Conservation (phyloP, 2,113 vertebrate genomes). For the Oryzias celebensis region DNA sequence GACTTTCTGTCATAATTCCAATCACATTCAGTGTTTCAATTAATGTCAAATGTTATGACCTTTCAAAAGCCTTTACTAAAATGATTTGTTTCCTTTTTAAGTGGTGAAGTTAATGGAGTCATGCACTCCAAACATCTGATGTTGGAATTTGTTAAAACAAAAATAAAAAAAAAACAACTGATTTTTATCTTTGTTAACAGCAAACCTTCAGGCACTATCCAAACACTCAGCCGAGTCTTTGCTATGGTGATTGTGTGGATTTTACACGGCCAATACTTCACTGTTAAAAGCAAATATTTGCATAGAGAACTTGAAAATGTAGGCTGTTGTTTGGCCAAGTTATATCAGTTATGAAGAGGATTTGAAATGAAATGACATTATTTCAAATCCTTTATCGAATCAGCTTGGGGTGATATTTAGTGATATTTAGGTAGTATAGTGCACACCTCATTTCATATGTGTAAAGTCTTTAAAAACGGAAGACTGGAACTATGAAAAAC, state of each 20-base stretch:
- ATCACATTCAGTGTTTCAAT: too few relatives aligned
- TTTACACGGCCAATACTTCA: slow-evolving; percentile 14
- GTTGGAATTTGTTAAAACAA: slow-evolving; percentile 1
- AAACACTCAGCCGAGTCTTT: slow-evolving; percentile 4
- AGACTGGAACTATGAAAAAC: too few relatives aligned
- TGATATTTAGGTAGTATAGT: too few relatives aligned
- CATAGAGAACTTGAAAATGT: not conserved
- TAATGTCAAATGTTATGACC: too few relatives aligned
- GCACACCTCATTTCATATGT: too few relatives aligned
- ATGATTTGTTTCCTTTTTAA: too few relatives aligned
- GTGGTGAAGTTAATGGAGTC: not conserved
- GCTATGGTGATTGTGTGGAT: slow-evolving; percentile 33
- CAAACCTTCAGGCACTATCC: slow-evolving; percentile 25
- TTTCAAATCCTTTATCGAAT: not conserved
- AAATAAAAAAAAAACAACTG: not conserved
- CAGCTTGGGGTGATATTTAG: not conserved
- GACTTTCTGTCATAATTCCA: too few relatives aligned
- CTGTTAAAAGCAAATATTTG: not conserved
- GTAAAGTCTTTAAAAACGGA: too few relatives aligned
- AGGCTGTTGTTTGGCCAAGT: not conserved
- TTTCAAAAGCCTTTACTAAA: too few relatives aligned
- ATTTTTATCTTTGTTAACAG: slow-evolving; percentile 45
- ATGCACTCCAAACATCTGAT: slow-evolving; percentile 6
- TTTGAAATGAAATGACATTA: slow-evolving; percentile 2
- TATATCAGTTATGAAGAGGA: slow-evolving; percentile 5